Percentiles rank a stretch among this genome's conserved stretches.
Evolutionary conservation across 1,140 invertebrate genomes (phyloP).

Genomic region (Eufriesea mexicana): DNA sequence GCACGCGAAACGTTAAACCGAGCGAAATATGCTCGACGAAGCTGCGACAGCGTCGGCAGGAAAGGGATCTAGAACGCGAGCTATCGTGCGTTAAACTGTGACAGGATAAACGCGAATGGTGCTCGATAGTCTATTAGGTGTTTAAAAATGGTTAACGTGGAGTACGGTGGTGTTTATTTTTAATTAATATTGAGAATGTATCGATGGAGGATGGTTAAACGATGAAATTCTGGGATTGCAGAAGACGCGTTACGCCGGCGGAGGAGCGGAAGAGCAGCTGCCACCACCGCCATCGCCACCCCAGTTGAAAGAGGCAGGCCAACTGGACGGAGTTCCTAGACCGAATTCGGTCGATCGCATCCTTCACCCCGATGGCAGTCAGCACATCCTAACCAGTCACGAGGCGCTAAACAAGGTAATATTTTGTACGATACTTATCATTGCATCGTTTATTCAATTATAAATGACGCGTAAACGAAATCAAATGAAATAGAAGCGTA

Average conservation of each 20-base stretch:
- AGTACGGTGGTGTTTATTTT: neutral
- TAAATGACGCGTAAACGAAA: neutral
- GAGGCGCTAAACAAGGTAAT: constrained; percentile 74
- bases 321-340: constrained; percentile 73
- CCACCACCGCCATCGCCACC: constrained; percentile 84
- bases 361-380: constrained; percentile 71
- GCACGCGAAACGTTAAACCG: constrained; percentile 2
- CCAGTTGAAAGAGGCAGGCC: constrained; percentile 77
- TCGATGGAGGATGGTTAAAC: neutral
- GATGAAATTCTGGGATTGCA: constrained; percentile 73
- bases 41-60: neutral
- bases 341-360: constrained; percentile 77
- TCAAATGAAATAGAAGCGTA: neutral
- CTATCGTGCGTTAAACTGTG: neutral
- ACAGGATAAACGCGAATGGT: neutral
- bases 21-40: neutral
- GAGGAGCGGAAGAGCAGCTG: constrained; percentile 81
- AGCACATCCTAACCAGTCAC: constrained; percentile 67
- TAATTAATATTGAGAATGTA: neutral
- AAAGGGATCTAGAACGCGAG: neutral
- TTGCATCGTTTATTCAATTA: constrained; percentile 1
- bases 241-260: constrained; percentile 82
- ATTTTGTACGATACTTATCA: neutral
- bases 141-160: neutral
- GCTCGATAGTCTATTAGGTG: constrained; percentile 7